Evolutionary conservation across 2,797 vertebrate species (phyloP).

Genomic region (Ispidina picta): DNA sequence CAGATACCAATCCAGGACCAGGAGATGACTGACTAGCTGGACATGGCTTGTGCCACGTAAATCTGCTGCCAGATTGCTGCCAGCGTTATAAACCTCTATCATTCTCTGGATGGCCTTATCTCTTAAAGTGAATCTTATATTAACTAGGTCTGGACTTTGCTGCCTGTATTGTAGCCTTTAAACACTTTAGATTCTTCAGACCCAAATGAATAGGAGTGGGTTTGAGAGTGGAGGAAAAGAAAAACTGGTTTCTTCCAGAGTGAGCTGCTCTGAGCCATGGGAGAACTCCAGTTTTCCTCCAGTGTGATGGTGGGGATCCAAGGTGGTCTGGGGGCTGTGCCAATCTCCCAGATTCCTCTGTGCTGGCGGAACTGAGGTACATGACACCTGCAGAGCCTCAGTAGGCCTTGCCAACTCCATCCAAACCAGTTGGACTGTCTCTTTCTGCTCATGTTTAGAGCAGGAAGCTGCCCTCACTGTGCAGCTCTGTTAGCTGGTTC

Average conservation of each 20-base stretch:
- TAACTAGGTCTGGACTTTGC: constrained; percentile 38
- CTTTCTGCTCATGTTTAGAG: not conserved
- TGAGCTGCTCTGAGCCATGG: not conserved
- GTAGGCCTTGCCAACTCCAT: not conserved
- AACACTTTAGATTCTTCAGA: not conserved
- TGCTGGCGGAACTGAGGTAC: not conserved
- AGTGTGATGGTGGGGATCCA: not conserved
- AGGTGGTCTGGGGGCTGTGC: not conserved
- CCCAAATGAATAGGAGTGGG: not conserved
- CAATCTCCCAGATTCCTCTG: not conserved
- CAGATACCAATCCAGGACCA: not conserved
- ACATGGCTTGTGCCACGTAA: constrained; percentile 28
- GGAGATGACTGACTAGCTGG: not conserved
- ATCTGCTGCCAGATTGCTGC: not conserved
- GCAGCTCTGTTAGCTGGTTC: not conserved
- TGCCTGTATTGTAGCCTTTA: not conserved
- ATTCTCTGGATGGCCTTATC: not conserved
- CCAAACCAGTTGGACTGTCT: not conserved
- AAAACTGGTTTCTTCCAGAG: not conserved
- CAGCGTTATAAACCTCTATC: not conserved
- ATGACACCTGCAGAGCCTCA: not conserved
- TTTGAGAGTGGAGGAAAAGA: not conserved
- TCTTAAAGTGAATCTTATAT: not conserved
- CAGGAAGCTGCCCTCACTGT: not conserved
- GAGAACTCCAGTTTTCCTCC: not conserved